phyloP scores from a whole-genome alignment of 2,888 invertebrate genomes.

The Alcis repandata region DNA sequence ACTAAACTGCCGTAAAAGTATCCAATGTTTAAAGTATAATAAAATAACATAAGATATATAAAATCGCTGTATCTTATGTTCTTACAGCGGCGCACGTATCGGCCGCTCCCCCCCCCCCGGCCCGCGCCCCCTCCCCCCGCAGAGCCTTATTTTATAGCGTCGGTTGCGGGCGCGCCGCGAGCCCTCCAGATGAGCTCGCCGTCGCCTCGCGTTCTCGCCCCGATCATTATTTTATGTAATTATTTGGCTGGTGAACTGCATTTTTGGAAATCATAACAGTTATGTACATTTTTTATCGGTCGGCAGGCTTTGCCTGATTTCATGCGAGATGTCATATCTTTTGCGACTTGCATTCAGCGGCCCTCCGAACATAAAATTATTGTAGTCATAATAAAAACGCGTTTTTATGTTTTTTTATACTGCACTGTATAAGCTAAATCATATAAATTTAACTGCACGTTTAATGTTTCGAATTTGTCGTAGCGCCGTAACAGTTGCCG shows the following conservation, averaged over 20 bases:
- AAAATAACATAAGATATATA: neutral
- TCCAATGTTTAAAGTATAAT: neutral
- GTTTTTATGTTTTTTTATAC: slow-evolving; percentile 23
- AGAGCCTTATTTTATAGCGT: slow-evolving; percentile 49
- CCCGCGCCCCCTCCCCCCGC: slow-evolving; percentile 46
- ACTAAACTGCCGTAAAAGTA: neutral
- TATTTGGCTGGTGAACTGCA: slow-evolving; percentile 76
- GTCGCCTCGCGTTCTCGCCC: slow-evolving; percentile 71
- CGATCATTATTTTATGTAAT: slow-evolving; percentile 84
- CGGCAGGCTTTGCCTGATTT: slow-evolving; percentile 56
- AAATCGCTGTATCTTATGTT: slow-evolving; percentile 55
- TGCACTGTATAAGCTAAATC: slow-evolving; percentile 13
- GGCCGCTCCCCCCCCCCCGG: slow-evolving; percentile 45
- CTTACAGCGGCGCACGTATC: slow-evolving; percentile 12
- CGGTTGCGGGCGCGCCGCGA: slow-evolving; percentile 67
- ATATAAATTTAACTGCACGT: slow-evolving; percentile 16
- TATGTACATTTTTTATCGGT: slow-evolving; percentile 68
- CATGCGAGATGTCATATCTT: slow-evolving; percentile 48
- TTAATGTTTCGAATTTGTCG: slow-evolving; percentile 19
- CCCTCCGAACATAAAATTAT: slow-evolving; percentile 33
- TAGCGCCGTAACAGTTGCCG: slow-evolving; percentile 20
- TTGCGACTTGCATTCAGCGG: slow-evolving; percentile 16
- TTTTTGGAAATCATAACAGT: slow-evolving; percentile 77
- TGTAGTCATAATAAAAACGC: slow-evolving; percentile 36
- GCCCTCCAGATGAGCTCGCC: slow-evolving; percentile 80